A percentile compares a stretch with the other conserved stretches of the same genome.
phyloP scores from a whole-genome alignment of 2,797 vertebrate species.

The Cheirogaleus major region DNA sequence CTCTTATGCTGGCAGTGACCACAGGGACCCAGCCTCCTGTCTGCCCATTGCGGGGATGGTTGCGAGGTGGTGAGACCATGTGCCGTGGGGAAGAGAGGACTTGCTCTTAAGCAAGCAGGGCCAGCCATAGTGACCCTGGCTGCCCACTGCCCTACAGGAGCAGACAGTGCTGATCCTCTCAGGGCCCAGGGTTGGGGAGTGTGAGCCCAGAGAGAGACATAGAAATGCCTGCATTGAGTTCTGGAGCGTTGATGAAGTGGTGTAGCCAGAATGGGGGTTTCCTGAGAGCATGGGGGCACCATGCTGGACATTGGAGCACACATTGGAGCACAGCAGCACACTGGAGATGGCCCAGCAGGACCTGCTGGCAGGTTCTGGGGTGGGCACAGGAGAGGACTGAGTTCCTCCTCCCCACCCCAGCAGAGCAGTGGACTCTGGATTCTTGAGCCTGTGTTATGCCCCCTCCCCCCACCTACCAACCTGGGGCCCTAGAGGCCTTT shows the following conservation, averaged over 20 bases:
- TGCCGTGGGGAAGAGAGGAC: not conserved
- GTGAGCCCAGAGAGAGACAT: not conserved
- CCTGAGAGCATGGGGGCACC: not conserved
- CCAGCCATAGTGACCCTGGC: not conserved
- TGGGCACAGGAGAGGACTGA: not conserved
- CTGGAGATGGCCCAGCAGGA: not conserved
- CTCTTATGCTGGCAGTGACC: not conserved
- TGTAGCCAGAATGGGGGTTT: not conserved
- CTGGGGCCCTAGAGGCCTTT: not conserved
- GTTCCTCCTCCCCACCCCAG: not conserved
- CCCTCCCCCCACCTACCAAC: not conserved
- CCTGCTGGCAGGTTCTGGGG: not conserved
- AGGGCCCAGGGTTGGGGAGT: not conserved
- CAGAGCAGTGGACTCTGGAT: not conserved
- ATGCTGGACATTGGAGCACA: accelerated
- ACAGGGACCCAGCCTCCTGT: not conserved
- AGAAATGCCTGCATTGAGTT: not conserved
- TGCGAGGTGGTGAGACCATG: not conserved
- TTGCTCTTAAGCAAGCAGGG: not conserved
- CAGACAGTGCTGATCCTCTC: not conserved
- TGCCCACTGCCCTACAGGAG: not conserved
- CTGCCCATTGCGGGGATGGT: not conserved
- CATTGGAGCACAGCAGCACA: not conserved
- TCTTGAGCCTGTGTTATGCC: not conserved
- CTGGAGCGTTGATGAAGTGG: no score